These are phyloP conservation scores for Drosophila sp. DNA, from an alignment of 1,140 invertebrate genomes.

Conservation along the genomic window DNA sequence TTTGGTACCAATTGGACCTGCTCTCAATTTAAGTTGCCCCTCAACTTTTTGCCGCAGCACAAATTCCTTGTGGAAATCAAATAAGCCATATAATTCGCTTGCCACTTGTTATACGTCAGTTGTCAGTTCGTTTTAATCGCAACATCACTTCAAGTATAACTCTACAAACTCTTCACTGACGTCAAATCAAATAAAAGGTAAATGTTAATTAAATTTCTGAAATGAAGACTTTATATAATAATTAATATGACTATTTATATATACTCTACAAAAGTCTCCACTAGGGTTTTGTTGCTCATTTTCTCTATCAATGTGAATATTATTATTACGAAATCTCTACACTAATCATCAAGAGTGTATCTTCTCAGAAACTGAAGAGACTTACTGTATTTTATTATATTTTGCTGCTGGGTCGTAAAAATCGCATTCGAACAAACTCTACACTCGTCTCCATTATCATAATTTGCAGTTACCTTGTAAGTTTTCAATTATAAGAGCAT, in stretches of 20 bases:
- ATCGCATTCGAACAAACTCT: neutral
- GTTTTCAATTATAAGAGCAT: neutral
- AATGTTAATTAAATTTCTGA: neutral
- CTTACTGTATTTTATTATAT: neutral
- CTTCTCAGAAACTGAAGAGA: too few species aligned
- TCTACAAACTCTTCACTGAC: neutral
- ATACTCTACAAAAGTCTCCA: conserved; percentile 6
- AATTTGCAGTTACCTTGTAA: neutral
- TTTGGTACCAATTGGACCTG: conserved; percentile 18
- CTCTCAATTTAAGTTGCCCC: conserved; percentile 37
- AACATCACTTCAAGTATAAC: neutral
- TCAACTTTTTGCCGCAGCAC: conserved; percentile 20
- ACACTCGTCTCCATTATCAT: neutral
- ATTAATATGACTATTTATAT: too few species aligned
- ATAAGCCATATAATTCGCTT: conserved; percentile 20
- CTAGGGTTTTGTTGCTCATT: neutral
- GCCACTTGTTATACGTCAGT: neutral
- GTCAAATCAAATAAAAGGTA: neutral
- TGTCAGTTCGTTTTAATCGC: neutral
- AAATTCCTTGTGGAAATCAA: conserved; percentile 28
- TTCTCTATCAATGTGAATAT: neutral
- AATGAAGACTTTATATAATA: neutral
- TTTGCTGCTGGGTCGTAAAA: too few species aligned
- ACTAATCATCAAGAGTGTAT: neutral
- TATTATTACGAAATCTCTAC: conserved; percentile 5